Evolutionary conservation across 1,140 invertebrate species (phyloP), one percentile per base, ranked within the genome.

Genomic region (Lasioglossum baleicum): DNA sequence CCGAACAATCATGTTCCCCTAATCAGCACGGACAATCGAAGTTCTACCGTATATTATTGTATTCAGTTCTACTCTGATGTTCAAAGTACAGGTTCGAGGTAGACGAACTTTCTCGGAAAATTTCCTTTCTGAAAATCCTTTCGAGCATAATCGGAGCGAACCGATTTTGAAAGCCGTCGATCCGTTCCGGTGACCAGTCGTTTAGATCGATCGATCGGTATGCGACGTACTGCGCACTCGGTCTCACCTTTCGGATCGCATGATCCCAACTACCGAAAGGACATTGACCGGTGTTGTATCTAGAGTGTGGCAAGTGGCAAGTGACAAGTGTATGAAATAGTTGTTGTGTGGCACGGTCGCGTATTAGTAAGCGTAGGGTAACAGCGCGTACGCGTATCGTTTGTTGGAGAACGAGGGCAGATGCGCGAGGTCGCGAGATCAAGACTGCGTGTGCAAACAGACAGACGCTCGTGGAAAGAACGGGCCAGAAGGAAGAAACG

Each of bases 251-350:
- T 81, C 79, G 79, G 77, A 85, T 78, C 78, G 80, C 83, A 82
- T 84, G 86, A 88, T 90, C 76, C 87, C 85, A 91, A 91, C 90
- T 88, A 91, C 90, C 90, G 88, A 91, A 88, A 91, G 90, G 88
- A 90, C 91, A 84, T 91, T 92, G 91, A 92, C 89, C 90, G 86
- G 80, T 69, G 75, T 44, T 80, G 72, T 73, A 84, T 65, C 53
- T 77, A 81, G 80, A 82, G 60, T 60, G 61, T 68, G 68, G 51
- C 65, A 84, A 72, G 61, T 77, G 66, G 70, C 44, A 11, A 48
- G 44, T 11, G 44, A 13, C 44, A 85, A 72, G 61, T 77, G 66
- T 74, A 81, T 66, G 58, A 68, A 76, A 69, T 69, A 61, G 44
- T 68, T 68, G 40, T 68, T 63, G 40, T 15, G 51, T 15, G 35